These are phyloP conservation scores for Torymus texanus DNA, from an alignment of 2,888 invertebrate genomes.

Conservation along the genomic window DNA sequence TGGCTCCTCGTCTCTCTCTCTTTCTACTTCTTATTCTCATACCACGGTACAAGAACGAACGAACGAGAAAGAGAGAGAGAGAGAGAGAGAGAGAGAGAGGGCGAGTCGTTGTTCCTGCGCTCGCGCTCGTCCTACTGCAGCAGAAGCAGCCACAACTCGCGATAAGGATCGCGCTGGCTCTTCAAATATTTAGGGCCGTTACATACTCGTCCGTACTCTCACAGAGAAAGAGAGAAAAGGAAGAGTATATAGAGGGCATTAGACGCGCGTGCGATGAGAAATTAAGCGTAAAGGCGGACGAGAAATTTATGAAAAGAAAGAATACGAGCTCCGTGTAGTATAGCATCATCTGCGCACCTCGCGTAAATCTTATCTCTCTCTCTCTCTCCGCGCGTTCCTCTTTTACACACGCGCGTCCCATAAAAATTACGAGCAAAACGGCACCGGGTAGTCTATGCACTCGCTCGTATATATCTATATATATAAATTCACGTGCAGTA, in stretches of 20 bases:
- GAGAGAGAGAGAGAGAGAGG: too few species aligned
- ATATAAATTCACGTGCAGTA: too few species aligned
- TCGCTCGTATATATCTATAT: too few species aligned
- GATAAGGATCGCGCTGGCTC: constrained; percentile 44
- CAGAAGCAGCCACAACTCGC: background rate
- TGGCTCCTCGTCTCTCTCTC: background rate
- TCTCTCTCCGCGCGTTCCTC: background rate
- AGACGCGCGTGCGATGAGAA: constrained; percentile 28
- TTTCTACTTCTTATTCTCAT: too few species aligned
- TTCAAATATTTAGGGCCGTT: constrained; percentile 39
- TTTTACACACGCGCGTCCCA: background rate
- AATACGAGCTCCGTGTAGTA: background rate
- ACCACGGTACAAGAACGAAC: too few species aligned
- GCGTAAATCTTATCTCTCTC: constrained; percentile 42
- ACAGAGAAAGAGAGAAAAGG: too few species aligned
- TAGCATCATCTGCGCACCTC: background rate
- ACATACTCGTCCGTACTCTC: too few species aligned
- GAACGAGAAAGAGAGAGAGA: too few species aligned
- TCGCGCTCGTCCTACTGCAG: constrained; percentile 5
- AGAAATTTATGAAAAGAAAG: constrained; percentile 36
- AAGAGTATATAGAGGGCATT: background rate
- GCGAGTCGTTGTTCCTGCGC: too few species aligned
- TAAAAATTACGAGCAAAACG: constrained; percentile 43
- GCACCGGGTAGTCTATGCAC: background rate
- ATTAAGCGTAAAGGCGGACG: constrained; percentile 24